Evolutionary conservation across 2,797 vertebrate genomes (phyloP), one percentile per base, ranked within the genome.

Genomic region (Allobates femoralis): DNA sequence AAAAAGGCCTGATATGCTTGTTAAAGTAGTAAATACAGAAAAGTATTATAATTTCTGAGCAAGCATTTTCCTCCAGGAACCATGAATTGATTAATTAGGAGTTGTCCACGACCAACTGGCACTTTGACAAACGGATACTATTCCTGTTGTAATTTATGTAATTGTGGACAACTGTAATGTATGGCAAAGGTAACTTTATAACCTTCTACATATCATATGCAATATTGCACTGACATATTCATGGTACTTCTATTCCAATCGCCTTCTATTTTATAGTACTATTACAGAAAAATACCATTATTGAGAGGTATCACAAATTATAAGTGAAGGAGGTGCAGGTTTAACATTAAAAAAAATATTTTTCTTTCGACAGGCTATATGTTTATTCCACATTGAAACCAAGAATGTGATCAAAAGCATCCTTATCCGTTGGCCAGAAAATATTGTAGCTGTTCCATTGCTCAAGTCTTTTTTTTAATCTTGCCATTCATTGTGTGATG

Each of bases 361-460:
- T 21, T 85, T 80, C 11, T 46, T 8, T 8, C 41, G 16, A 79
- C 34, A n/a, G 60, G 37, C 67, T 60, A 55, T 50, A 82, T 82
- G 66, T 73, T 28, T 64, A 69, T 51, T 66, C 74, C 26, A 83
- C 30, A 16, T 26, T 77, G 79, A 77, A 83, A 78, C 73, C 34
- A 77, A 74, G 76, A 80, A 80, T 77, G 85, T 86, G 73, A 60
- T 78, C 41, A 51, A 83, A 69, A 55, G 60, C 32, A 51, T 83
- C 73, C 73, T 83, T 62, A 83, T 46, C 32, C 56, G 74, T 73
- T 60, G 28, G 23, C 66, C n/a, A 50, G 46, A 85, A 58, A 69
- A 18, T 10, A 23, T 46, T 86, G 41, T 69, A 34, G 37, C 11
- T 28, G 50, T 55, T 79, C 46, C 51, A 66, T 56, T 23, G 73